These are phyloP conservation scores for Apamea epomidion DNA, from an alignment of 2,888 invertebrate species.

Conservation along the genomic window DNA sequence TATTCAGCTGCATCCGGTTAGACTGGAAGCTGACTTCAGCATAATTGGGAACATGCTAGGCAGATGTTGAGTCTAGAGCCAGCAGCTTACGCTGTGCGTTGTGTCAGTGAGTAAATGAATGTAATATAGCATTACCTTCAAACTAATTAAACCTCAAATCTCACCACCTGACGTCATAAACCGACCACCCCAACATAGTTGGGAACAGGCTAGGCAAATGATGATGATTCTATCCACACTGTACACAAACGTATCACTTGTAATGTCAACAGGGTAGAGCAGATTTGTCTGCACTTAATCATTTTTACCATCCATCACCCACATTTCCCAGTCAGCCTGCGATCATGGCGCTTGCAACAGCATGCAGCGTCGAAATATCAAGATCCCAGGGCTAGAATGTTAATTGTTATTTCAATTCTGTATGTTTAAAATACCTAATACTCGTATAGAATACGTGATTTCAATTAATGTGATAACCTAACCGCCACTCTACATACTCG, in stretches of 20 bases:
- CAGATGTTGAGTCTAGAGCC: not conserved
- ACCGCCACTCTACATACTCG: no score
- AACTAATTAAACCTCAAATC: conserved; percentile 36
- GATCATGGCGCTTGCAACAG: not conserved
- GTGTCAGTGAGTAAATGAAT: not conserved
- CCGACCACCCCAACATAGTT: not conserved
- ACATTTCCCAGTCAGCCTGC: not conserved
- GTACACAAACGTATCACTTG: not conserved
- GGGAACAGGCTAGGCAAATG: no score
- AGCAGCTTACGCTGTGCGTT: not conserved
- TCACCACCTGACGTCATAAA: conserved; percentile 46
- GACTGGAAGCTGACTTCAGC: no score
- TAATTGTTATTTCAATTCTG: no score
- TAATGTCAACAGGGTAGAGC: not conserved
- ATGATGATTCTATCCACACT: no score
- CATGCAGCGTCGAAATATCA: not conserved
- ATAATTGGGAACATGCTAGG: no score
- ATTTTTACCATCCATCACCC: not conserved
- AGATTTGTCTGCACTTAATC: not conserved
- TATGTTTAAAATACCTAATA: no score
- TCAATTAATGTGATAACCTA: no score
- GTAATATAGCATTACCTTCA: not conserved
- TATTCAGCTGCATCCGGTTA: no score
- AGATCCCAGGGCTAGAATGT: no score
- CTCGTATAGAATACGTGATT: no score